Conservation (phyloP, 2,797 vertebrate species). For the Zalophus californianus region DNA sequence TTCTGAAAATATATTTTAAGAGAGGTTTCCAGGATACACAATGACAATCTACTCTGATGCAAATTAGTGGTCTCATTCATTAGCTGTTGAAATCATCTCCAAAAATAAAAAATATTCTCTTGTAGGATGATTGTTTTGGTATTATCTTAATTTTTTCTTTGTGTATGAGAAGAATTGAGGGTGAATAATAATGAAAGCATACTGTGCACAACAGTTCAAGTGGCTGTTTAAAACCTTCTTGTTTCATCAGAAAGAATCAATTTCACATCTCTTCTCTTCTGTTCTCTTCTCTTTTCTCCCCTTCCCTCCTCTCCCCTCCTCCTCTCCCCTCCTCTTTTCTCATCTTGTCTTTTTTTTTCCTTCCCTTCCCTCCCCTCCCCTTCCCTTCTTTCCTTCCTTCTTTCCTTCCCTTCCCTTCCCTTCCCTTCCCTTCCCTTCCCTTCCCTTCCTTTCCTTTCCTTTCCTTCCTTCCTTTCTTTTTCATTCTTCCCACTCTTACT, state of each 20-base stretch:
- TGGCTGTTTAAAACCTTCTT: slow-evolving; percentile 29
- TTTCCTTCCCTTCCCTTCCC: too few species aligned
- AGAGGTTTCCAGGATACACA: slow-evolving; percentile 77
- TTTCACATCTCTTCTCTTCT: not conserved
- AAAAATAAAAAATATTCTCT: slow-evolving; percentile 71
- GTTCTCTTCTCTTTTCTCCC: too few species aligned
- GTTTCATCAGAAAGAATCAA: slow-evolving; percentile 24
- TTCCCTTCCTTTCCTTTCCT: not conserved
- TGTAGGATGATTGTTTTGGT: slow-evolving; percentile 56
- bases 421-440: not conserved
- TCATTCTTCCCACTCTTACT: not conserved
- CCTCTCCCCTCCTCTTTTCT: too few species aligned
- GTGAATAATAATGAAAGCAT: slow-evolving; percentile 49
- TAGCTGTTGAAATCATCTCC: slow-evolving; percentile 87
- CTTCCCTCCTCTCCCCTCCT: too few species aligned
- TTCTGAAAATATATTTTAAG: slow-evolving; percentile 35
- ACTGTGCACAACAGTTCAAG: slow-evolving; percentile 17
- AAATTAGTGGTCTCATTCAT: slow-evolving; percentile 53
- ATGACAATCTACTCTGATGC: slow-evolving; percentile 77
- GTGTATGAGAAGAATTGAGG: not conserved
- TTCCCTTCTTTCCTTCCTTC: too few species aligned
- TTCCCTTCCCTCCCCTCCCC: not conserved
- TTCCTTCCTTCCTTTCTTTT: too few species aligned
- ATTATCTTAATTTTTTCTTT: slow-evolving; percentile 66
- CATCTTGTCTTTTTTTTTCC: too few species aligned